Conservation (phyloP, 2,113 vertebrate genomes). For the Cygnus buccinator region DNA sequence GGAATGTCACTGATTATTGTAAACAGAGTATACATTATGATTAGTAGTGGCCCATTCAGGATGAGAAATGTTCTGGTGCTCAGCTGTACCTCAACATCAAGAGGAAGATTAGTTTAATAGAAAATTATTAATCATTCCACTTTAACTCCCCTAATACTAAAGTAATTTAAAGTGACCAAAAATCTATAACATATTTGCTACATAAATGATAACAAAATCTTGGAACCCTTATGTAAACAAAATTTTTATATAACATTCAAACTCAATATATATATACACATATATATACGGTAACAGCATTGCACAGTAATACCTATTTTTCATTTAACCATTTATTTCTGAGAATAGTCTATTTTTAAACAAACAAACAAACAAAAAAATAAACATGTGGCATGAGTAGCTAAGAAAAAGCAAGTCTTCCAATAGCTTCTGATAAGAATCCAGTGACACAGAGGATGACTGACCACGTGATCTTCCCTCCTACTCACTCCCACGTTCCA, state of each 20-base stretch:
- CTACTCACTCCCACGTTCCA: not conserved
- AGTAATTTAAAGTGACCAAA: not conserved
- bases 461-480: not conserved
- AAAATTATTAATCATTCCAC: constrained; percentile 38
- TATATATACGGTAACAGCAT: not conserved
- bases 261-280: not conserved
- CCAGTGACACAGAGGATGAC: not conserved
- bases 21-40: constrained; percentile 52
- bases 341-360: not conserved
- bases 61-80: not conserved
- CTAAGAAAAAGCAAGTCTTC: constrained; percentile 35
- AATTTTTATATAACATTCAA: not conserved
- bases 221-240: not conserved
- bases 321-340: constrained; percentile 16
- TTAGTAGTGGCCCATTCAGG: constrained; percentile 16
- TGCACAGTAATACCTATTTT: not conserved
- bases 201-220: constrained; percentile 1
- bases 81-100: constrained; percentile 13
- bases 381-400: not conserved
- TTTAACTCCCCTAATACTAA: not conserved
- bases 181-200: not conserved
- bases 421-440: not conserved
- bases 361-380: not conserved
- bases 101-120: constrained; percentile 38
- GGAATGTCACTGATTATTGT: constrained; percentile 52